Conservation (phyloP, 2,113 vertebrate species). For the Catharus minimus region DNA sequence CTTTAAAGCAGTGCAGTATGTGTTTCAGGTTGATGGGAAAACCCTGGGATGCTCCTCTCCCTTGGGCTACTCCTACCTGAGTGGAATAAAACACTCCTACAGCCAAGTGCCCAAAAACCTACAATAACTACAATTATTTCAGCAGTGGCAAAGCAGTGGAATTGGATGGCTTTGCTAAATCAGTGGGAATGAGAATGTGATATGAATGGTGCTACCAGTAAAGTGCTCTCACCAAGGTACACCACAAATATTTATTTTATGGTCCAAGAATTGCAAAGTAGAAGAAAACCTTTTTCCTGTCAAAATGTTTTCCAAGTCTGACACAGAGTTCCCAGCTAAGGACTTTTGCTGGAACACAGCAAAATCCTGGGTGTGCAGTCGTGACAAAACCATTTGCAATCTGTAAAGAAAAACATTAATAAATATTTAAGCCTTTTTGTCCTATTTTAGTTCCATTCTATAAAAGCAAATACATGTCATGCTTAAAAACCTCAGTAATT, state of each 20-base stretch:
- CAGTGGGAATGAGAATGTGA: background rate
- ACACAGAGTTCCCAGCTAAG: background rate
- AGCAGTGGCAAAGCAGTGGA: background rate
- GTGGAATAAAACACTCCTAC: background rate
- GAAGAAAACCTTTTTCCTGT: background rate
- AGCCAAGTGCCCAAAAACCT: background rate
- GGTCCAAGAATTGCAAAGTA: background rate
- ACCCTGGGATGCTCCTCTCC: background rate
- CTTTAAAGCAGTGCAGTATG: background rate
- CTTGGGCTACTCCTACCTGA: background rate
- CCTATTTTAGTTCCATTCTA: slow-evolving; percentile 11
- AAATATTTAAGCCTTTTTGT: slow-evolving; percentile 7
- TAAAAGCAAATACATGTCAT: background rate
- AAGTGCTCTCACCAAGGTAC: background rate
- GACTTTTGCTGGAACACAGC: background rate
- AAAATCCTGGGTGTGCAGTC: background rate
- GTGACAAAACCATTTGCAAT: background rate
- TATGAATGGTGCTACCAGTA: background rate
- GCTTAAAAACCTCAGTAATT: background rate
- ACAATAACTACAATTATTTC: background rate
- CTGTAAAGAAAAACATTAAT: background rate
- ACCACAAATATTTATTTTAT: background rate
- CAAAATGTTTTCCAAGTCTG: background rate
- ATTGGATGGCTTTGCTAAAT: background rate
- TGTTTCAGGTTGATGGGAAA: background rate